Evolutionary conservation across 2,888 invertebrate genomes (phyloP).

Genomic region (Apoda limacodes): DNA sequence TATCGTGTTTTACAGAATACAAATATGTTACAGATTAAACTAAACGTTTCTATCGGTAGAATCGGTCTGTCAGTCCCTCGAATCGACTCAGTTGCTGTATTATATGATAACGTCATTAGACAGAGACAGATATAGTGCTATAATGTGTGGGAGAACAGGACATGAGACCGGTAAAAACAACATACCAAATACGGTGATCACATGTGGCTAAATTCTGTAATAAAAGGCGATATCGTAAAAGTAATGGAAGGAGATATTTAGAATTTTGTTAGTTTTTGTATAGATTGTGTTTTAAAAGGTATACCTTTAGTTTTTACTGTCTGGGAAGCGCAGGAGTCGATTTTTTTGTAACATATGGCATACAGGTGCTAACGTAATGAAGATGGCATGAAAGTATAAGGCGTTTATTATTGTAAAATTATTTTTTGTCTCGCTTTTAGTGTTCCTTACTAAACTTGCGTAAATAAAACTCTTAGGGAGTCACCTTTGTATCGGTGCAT

Average conservation of each 20-base stretch:
- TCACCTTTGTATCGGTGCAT: no score
- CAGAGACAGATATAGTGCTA: constrained; percentile 27
- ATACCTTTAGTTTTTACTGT: constrained; percentile 14
- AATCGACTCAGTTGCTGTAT: no score
- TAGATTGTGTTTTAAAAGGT: constrained; percentile 19
- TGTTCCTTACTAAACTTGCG: no score
- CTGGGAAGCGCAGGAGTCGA: constrained; percentile 29
- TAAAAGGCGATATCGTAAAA: constrained; percentile 33
- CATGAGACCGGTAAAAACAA: constrained; percentile 43
- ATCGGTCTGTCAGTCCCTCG: no score
- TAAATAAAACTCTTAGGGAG: no score
- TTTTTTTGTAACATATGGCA: constrained; percentile 41
- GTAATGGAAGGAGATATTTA: constrained; percentile 22
- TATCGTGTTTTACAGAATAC: no score
- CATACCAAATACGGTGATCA: constrained; percentile 62
- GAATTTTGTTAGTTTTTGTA: neutral
- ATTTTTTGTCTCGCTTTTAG: constrained; percentile 1
- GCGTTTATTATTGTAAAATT: constrained; percentile 1
- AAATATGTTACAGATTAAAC: no score
- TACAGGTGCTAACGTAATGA: constrained; percentile 17
- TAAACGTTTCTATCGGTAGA: no score
- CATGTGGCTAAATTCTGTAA: constrained; percentile 58
- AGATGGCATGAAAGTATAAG: constrained; percentile 25
- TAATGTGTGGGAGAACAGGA: constrained; percentile 25
- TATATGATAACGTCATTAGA: constrained; percentile 55